These are phyloP conservation scores for Lagria hirta DNA, from an alignment of 2,888 invertebrate species.

Conservation along the genomic window DNA sequence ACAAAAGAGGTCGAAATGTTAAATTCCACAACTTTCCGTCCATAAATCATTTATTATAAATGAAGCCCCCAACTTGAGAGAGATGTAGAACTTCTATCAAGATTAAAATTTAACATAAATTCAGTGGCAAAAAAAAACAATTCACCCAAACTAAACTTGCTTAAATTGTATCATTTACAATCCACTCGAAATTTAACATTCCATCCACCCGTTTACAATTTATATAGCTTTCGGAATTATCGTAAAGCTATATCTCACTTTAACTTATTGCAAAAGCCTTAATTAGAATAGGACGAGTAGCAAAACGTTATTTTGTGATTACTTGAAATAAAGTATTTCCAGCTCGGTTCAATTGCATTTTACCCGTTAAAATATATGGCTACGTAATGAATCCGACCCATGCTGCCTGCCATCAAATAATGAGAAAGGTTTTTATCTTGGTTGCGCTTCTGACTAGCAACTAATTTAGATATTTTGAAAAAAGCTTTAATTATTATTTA, in stretches of 20 bases:
- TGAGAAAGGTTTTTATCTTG: conserved; percentile 15
- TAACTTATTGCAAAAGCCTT: conserved; percentile 18
- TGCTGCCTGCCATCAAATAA: conserved; percentile 9
- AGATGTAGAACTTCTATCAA: conserved; percentile 14
- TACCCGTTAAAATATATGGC: conserved; percentile 31
- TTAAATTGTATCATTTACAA: conserved; percentile 8
- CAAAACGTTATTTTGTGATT: conserved; percentile 23
- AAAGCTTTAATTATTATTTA: too few relatives aligned
- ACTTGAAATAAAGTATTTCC: conserved; percentile 31
- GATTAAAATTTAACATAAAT: conserved; percentile 18
- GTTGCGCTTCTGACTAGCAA: too few relatives aligned
- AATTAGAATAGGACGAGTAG: conserved; percentile 16
- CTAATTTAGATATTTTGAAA: too few relatives aligned
- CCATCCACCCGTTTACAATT: conserved; percentile 12
- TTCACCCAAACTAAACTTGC: too few relatives aligned
- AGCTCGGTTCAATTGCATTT: conserved; percentile 29
- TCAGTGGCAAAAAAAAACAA: too few relatives aligned
- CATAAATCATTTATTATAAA: conserved; percentile 19
- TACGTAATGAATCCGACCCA: conserved; percentile 23
- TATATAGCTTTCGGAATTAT: conserved; percentile 17
- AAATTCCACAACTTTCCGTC: conserved; percentile 7
- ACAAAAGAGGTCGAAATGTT: conserved; percentile 10
- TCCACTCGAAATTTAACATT: conserved; percentile 12
- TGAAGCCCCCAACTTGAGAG: conserved; percentile 10
- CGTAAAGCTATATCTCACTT: conserved; percentile 17